Base-by-base conservation (phyloP, 2,888 invertebrate species). In the Microctonus hyperodae region DNA sequence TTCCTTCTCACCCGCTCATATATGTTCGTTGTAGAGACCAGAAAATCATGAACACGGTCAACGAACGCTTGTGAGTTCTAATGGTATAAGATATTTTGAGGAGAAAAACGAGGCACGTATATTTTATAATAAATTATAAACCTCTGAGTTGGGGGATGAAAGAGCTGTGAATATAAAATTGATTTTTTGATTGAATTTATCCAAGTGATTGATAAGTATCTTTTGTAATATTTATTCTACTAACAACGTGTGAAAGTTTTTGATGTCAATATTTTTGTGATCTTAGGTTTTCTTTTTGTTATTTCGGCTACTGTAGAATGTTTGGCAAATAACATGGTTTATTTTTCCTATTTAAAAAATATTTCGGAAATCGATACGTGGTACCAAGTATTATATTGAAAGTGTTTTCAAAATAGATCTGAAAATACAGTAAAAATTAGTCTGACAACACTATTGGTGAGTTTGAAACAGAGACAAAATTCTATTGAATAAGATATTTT, bases 401-500 rank as follows among this genome's bases (percentile, higher is more conserved):
- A 13, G 13, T 2, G 6, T 10, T 22, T 20, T 22, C 48, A 23
- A 22, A 16, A 1, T 23, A 10, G 7, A 9, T 9, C 51, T 51
- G 23, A 51, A 51, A 51, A 51, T 51, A 51, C 51, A 51, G 23
- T 51, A n/a, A 11, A 23, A 51, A 51, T 51, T 51, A 51, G 51
- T 25, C 1, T 1, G 2, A 23, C 9, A n/a, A 35, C 28, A 7
- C 44, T 16, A 16, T 4, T 51, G 13, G 20, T 51, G 51, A 51
- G 3, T 51, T n/a, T 4, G 23, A 51, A 51, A 51, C 51, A 51
- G 25, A 9, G 23, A 11, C 2, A 11, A 10, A 40, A 40, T 44
- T 25, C 16, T 37, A n/a, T 50, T 25, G 31, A 62, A 68, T 60
- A 50, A 68, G 33, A n/a, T 25, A 65, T 28, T 57, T 57, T 20